Evolutionary conservation across 37 sponge, comb jelly and placozoan species (phyloP).

Genomic region (Theonella swinhoei): DNA sequence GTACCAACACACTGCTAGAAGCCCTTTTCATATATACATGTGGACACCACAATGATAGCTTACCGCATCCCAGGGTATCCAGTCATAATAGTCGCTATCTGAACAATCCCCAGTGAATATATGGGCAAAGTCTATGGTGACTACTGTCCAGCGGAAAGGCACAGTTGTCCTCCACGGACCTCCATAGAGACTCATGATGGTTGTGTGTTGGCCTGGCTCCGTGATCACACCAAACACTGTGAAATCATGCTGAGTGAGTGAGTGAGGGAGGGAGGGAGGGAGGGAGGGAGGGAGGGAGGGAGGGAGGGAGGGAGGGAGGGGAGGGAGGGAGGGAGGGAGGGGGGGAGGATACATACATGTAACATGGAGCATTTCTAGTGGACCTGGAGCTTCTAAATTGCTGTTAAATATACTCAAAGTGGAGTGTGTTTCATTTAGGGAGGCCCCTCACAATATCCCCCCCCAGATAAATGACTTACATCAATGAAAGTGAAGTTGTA

Average conservation of each 20-base stretch:
- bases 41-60: too few species aligned
- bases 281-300: too few species aligned
- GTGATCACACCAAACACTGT: constrained; percentile 83
- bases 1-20: too few species aligned
- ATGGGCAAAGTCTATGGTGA: constrained; percentile 56
- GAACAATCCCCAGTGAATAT: constrained; percentile 38
- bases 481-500: constrained; percentile 23
- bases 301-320: too few species aligned
- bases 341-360: constrained; percentile 1
- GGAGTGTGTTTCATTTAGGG: neutral
- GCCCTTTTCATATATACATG: neutral
- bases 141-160: constrained; percentile 55
- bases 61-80: constrained; percentile 72
- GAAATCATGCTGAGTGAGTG: constrained; percentile 10
- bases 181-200: constrained; percentile 65
- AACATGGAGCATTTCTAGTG: neutral
- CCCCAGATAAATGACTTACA: neutral
- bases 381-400: neutral
- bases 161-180: neutral
- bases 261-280: too few species aligned
- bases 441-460: neutral
- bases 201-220: constrained; percentile 91
- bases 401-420: neutral
- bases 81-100: constrained; percentile 53
- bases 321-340: too few species aligned